A percentile compares a stretch with the other conserved stretches of the same genome.
phyloP scores from a whole-genome alignment of 64 coral and sea anemone species.

The Montipora sp. region DNA sequence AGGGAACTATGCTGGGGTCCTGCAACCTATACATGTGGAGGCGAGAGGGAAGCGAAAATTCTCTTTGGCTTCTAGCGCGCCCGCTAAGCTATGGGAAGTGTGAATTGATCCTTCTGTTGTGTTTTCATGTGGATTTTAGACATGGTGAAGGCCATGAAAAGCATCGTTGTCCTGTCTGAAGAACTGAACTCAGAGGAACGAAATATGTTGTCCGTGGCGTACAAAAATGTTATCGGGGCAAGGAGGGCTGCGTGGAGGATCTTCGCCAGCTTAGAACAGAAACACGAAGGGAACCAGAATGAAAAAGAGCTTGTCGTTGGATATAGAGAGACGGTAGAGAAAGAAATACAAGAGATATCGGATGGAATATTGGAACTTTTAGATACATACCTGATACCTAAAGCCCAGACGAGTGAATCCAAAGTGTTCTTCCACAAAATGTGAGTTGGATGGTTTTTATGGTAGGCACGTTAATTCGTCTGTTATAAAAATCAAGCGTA shows the following conservation, averaged over 20 bases:
- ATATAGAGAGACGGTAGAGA: conserved; percentile 69
- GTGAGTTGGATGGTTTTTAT: conserved; percentile 40
- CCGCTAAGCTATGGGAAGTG: too few relatives aligned
- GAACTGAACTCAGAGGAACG: conserved; percentile 89
- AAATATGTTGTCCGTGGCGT: conserved; percentile 96
- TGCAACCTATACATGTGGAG: too few relatives aligned
- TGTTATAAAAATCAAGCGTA: too few relatives aligned
- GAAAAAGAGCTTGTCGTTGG: conserved; percentile 32
- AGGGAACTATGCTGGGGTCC: too few relatives aligned
- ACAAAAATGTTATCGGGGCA: conserved; percentile 98
- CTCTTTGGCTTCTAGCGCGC: too few relatives aligned
- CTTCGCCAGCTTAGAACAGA: conserved; percentile 79
- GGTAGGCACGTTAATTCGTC: not conserved
- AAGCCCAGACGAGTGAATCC: conserved; percentile 36
- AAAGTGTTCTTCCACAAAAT: conserved; percentile 85
- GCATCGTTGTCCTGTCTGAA: conserved; percentile 66
- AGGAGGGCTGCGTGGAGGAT: conserved; percentile 95
- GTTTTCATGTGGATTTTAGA: conserved; percentile 30
- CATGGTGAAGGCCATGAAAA: conserved; percentile 94
- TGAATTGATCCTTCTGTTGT: not conserved
- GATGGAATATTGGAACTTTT: conserved; percentile 70
- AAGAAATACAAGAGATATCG: conserved; percentile 77
- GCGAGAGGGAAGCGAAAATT: too few relatives aligned
- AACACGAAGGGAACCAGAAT: conserved; percentile 44
- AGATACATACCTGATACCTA: conserved; percentile 53